These are phyloP conservation scores for Eurystomus glaucurus DNA, from an alignment of 2,797 vertebrate genomes.

Conservation along the genomic window DNA sequence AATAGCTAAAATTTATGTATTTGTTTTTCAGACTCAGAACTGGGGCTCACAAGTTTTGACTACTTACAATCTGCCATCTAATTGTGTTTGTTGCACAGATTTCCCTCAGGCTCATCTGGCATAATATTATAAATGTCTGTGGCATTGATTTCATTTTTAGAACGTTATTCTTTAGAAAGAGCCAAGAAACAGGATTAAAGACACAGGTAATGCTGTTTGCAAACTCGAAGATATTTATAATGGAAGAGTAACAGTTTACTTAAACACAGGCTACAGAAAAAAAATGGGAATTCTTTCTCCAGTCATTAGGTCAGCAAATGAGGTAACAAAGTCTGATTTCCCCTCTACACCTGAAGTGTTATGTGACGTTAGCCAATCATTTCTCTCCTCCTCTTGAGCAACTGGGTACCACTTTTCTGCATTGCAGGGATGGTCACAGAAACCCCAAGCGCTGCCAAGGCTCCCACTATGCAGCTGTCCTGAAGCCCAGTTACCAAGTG, in stretches of 20 bases:
- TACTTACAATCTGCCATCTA: neutral
- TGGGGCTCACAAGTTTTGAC: neutral
- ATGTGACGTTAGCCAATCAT: accelerated
- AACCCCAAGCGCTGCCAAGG: neutral
- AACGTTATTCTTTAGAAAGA: neutral
- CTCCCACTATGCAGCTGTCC: neutral
- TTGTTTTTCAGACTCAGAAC: neutral
- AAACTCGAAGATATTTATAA: neutral
- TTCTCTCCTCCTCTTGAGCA: neutral
- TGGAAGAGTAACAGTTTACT: neutral
- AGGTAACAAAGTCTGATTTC: accelerated
- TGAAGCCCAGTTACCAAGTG: neutral
- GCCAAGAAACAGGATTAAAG: neutral
- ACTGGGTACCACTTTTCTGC: neutral
- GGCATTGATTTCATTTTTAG: neutral
- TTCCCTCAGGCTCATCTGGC: neutral
- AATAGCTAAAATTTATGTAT: neutral
- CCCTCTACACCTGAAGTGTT: neutral
- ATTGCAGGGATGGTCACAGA: neutral
- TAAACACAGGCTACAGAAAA: neutral
- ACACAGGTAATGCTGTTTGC: neutral
- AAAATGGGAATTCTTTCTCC: neutral
- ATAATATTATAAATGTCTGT: neutral
- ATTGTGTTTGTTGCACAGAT: neutral
- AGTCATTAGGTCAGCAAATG: neutral